Evolutionary conservation across 1,140 invertebrate genomes (phyloP).

Genomic region (Pollicipes pollicipes): DNA sequence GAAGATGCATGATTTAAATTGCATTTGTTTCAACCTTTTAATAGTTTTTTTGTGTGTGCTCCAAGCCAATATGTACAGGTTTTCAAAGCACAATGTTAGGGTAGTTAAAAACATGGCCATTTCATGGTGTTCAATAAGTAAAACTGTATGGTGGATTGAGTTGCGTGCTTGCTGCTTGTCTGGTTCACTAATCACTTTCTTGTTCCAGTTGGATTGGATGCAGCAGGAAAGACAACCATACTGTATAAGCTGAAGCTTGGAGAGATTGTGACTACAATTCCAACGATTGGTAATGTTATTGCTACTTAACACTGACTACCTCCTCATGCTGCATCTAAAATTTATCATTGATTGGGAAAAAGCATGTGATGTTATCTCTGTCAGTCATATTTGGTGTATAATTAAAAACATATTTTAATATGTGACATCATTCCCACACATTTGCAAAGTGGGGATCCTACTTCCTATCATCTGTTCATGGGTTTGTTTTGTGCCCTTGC

Average conservation of each 20-base stretch:
- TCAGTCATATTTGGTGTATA: too few relatives aligned
- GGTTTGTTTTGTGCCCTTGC: too few relatives aligned
- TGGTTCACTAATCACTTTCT: not conserved
- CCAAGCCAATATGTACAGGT: not conserved
- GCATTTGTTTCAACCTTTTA: constrained; percentile 4
- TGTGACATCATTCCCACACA: too few relatives aligned
- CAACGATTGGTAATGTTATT: constrained; percentile 97
- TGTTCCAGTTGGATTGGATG: constrained; percentile 67
- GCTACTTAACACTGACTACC: too few relatives aligned
- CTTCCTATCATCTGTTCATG: too few relatives aligned
- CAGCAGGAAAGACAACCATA: constrained; percentile 99
- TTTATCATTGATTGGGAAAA: too few relatives aligned
- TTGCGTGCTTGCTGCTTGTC: not conserved
- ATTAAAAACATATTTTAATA: too few relatives aligned
- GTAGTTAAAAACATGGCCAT: not conserved
- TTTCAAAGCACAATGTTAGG: not conserved
- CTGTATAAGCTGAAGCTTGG: constrained; percentile 99
- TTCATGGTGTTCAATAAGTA: not conserved
- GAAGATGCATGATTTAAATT: constrained; percentile 8
- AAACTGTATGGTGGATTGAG: constrained; percentile 1
- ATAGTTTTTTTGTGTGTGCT: constrained; percentile 18
- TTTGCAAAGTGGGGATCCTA: too few relatives aligned
- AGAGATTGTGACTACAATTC: constrained; percentile 99
- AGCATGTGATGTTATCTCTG: too few relatives aligned
- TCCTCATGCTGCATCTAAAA: too few relatives aligned